A percentile compares a stretch with the other conserved stretches of the same genome.
phyloP scores from a whole-genome alignment of 2,797 vertebrate genomes.

The Denticeps clupeoides region DNA sequence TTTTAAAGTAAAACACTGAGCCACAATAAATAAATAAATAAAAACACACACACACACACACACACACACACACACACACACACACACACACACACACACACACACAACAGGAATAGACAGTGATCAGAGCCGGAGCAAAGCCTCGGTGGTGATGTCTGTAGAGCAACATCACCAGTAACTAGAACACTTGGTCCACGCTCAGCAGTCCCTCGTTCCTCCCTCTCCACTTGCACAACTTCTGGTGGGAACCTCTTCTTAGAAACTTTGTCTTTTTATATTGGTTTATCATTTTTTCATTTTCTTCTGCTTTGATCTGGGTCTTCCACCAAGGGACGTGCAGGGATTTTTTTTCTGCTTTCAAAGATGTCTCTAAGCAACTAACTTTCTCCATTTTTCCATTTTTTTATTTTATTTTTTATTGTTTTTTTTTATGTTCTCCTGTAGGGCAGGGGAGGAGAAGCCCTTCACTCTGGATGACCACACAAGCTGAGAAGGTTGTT shows the following conservation, averaged over 20 bases:
- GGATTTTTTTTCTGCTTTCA: too few relatives aligned
- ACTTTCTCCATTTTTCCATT: constrained; percentile 23
- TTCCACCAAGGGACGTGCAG: constrained; percentile 10
- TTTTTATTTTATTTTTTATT: background rate
- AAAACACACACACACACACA: background rate
- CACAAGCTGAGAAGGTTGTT: too few relatives aligned
- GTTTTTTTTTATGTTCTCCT: background rate
- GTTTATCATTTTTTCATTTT: constrained; percentile 36
- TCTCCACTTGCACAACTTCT: constrained; percentile 11
- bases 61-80: background rate
- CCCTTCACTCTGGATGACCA: too few relatives aligned
- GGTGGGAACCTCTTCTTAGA: constrained; percentile 20
- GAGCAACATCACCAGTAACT: too few relatives aligned
- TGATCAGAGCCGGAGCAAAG: too few relatives aligned
- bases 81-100: background rate
- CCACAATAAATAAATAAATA: background rate
- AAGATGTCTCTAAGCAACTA: too few relatives aligned
- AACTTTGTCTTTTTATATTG: constrained; percentile 28
- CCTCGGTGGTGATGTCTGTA: too few relatives aligned
- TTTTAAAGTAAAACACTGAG: background rate
- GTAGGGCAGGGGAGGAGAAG: background rate
- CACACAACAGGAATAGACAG: too few relatives aligned
- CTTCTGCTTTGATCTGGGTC: constrained; percentile 24
- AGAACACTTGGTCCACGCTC: too few relatives aligned
- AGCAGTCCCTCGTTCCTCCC: background rate